These are phyloP conservation scores for Urocolius indicus DNA, from an alignment of 2,113 vertebrate genomes.

Conservation along the genomic window DNA sequence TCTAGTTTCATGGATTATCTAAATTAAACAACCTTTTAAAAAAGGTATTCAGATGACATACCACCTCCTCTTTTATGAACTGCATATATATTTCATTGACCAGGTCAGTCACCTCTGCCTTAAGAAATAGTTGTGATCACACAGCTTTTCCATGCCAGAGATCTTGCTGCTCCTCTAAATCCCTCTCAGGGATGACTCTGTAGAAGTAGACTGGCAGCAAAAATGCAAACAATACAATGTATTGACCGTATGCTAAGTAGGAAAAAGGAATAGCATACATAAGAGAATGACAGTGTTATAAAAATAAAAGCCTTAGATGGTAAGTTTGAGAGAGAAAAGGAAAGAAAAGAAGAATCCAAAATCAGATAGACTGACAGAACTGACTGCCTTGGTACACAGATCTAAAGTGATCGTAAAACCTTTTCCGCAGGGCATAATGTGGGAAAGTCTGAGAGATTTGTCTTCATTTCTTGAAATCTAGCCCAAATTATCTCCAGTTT, in stretches of 20 bases:
- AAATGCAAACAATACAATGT: not conserved
- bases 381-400: not conserved
- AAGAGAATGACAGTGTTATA: not conserved
- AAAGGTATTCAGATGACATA: not conserved
- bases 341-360: not conserved
- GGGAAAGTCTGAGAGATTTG: slow-evolving; percentile 49
- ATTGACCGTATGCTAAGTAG: not conserved
- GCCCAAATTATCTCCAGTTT: slow-evolving; percentile 22
- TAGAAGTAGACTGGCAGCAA: not conserved
- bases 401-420: not conserved
- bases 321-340: not conserved
- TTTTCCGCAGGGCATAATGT: not conserved
- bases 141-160: not conserved
- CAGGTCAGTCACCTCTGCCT: not conserved
- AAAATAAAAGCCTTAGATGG: not conserved
- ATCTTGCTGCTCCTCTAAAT: not conserved
- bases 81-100: not conserved
- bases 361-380: not conserved
- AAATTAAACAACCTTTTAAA: not conserved
- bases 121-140: not conserved
- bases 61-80: not conserved
- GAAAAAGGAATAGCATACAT: not conserved
- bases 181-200: not conserved
- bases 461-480: not conserved
- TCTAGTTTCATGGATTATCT: not conserved